Conservation (phyloP, 1,140 invertebrate genomes). For the Panagrolaimus sp. region DNA sequence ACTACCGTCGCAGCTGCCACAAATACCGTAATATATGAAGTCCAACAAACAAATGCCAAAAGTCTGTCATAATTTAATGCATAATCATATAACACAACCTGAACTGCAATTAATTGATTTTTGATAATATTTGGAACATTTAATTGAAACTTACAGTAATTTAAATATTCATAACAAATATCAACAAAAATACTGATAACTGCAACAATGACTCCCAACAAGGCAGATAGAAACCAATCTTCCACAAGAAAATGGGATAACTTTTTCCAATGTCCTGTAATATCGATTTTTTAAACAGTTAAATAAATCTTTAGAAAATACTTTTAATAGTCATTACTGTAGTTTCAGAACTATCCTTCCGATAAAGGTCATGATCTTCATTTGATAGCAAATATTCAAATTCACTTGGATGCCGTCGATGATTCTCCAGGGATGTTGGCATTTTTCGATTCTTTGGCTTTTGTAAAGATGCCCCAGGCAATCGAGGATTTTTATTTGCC, state of each 20-base stretch:
- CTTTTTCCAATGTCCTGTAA: slow-evolving; percentile 48
- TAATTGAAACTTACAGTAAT: slow-evolving; percentile 49
- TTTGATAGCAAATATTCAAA: no score
- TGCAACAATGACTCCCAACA: slow-evolving; percentile 56
- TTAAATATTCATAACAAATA: slow-evolving; percentile 53
- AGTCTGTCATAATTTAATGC: slow-evolving; percentile 34
- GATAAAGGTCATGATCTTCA: no score
- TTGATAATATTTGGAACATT: no score
- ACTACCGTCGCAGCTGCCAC: slow-evolving; percentile 47
- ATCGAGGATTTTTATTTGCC: no score
- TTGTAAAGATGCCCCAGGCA: no score
- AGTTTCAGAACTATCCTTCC: no score
- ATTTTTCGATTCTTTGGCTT: no score
- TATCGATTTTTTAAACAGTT: no score
- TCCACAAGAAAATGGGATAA: slow-evolving; percentile 55
- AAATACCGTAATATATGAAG: slow-evolving; percentile 50
- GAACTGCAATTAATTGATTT: slow-evolving; percentile 45
- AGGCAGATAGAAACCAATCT: slow-evolving; percentile 55
- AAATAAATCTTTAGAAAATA: no score
- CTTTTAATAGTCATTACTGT: no score
- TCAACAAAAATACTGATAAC: slow-evolving; percentile 56
- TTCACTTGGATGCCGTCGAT: no score
- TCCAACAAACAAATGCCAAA: slow-evolving; percentile 49
- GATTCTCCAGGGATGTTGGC: no score
- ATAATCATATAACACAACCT: slow-evolving; percentile 52